Percentiles rank a stretch among this genome's conserved stretches.
phyloP scores from a whole-genome alignment of 2,888 invertebrate genomes.

The Melanotus villosus region DNA sequence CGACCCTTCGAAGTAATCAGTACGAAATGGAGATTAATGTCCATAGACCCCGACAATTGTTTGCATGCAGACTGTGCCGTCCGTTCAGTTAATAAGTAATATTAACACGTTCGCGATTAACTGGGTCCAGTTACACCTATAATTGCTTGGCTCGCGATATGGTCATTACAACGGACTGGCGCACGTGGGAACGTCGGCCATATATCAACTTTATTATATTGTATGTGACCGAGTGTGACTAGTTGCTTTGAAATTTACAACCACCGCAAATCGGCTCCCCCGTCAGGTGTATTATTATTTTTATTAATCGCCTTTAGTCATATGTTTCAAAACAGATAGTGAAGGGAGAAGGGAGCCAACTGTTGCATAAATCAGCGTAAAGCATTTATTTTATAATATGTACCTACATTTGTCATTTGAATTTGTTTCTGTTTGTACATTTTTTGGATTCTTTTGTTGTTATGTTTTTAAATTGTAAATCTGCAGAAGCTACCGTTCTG shows the following conservation, averaged over 20 bases:
- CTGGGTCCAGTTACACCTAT: slow-evolving; percentile 35
- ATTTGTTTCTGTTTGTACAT: too few relatives aligned
- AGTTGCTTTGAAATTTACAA: slow-evolving; percentile 39
- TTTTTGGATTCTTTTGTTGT: too few relatives aligned
- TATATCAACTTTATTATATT: slow-evolving; percentile 43
- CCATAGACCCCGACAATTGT: slow-evolving; percentile 6
- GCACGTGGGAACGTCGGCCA: slow-evolving; percentile 31
- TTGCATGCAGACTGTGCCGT: slow-evolving; percentile 19
- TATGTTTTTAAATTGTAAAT: too few relatives aligned
- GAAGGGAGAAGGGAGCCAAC: too few relatives aligned
- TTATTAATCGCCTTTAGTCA: not conserved
- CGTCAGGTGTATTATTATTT: slow-evolving; percentile 19
- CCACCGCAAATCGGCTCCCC: slow-evolving; percentile 4
- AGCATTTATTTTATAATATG: not conserved
- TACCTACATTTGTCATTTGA: too few relatives aligned
- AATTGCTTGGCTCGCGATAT: slow-evolving; percentile 42
- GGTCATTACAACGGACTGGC: slow-evolving; percentile 31
- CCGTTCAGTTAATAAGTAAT: slow-evolving; percentile 33
- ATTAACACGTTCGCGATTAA: slow-evolving; percentile 41
- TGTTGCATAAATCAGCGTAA: too few relatives aligned
- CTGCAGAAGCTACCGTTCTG: too few relatives aligned
- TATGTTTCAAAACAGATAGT: too few relatives aligned
- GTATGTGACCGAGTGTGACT: slow-evolving; percentile 21
- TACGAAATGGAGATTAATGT: slow-evolving; percentile 22
- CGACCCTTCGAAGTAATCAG: slow-evolving; percentile 12